Base-by-base conservation (phyloP, 2,888 invertebrate genomes). In the Andrena chrysosceles region DNA sequence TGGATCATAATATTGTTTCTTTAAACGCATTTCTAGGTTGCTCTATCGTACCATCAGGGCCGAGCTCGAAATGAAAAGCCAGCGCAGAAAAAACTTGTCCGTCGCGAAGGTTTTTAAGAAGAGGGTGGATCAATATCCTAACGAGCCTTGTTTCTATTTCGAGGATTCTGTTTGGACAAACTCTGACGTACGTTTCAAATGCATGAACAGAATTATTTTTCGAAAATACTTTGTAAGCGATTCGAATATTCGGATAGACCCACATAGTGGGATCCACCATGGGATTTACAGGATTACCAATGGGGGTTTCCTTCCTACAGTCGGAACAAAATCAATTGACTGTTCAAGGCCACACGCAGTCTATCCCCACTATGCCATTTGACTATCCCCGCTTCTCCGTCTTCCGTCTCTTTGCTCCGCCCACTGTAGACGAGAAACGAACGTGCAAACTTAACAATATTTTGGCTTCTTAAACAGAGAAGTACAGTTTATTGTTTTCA, bases 91-190 rank as follows among this genome's bases (percentile, higher is more conserved):
- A 88, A 95, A 96, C 89, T 94, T 94, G 63, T 96, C 96, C 0
- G 96, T 97, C 7, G 95, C 96, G 31, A 95, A 95, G 85, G 92
- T 96, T 81, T 97, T 97, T 93, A 95, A 95, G 49, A 93, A 95
- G 86, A 95, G 96, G 23, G 96, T 95, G 6, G 93, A 93, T 62
- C 95, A 94, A 86, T 94, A 95, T 89, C 96, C 97, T 0, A 94
- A 96, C 81, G 96, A 96, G 83, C 95, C 96, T 0, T 96, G 96
- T 91, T 96, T 97, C 89, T 95, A 96, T 81, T 96, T 95, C 90
- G 96, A 96, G 81, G 96, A 96, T 86, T 94, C 95, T 81, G 95
- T 95, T 29, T 97, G 96, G 96, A 96, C 96, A 2, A 96, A 96
- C 91, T 94, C 95, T 89, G 95, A 96, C 92, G 96, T 96, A 87